A percentile compares a stretch with the other conserved stretches of the same genome.
These are phyloP conservation scores for Eilema sororculum DNA, from an alignment of 2,888 invertebrate species.

Conservation along the genomic window DNA sequence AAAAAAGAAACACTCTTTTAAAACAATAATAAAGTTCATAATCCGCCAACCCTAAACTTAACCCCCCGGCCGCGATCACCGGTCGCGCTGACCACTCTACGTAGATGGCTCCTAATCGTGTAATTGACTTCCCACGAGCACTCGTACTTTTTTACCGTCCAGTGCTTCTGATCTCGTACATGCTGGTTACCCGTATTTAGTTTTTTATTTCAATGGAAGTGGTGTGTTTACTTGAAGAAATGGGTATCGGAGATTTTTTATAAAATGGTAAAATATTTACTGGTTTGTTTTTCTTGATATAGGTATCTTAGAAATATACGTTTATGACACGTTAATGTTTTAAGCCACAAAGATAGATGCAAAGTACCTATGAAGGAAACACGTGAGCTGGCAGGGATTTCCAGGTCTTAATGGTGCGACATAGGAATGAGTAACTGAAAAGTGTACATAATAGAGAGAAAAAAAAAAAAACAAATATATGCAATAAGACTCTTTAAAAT, in stretches of 20 bases:
- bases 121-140: slow-evolving; percentile 75
- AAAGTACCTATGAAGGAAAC: too few relatives aligned
- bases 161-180: slow-evolving; percentile 51
- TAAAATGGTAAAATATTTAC: too few relatives aligned
- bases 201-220: slow-evolving; percentile 47
- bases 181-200: slow-evolving; percentile 40
- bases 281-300: too few relatives aligned
- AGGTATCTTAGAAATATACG: too few relatives aligned
- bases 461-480: too few relatives aligned
- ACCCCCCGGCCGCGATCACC: slow-evolving; percentile 21
- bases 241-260: slow-evolving; percentile 16
- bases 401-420: too few relatives aligned
- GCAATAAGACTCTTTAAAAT: too few relatives aligned
- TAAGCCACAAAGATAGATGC: too few relatives aligned
- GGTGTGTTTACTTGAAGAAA: slow-evolving; percentile 29
- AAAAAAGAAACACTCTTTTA: neutral
- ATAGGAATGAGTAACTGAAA: too few relatives aligned
- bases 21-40: slow-evolving; percentile 5
- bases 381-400: too few relatives aligned
- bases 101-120: slow-evolving; percentile 55
- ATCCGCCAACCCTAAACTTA: slow-evolving; percentile 16
- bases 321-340: too few relatives aligned
- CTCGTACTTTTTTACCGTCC: slow-evolving; percentile 60
- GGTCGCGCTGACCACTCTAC: slow-evolving; percentile 29
- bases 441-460: too few relatives aligned